Conservation (phyloP, 92 coral and sea anemone species). For the Bergia sp. region DNA sequence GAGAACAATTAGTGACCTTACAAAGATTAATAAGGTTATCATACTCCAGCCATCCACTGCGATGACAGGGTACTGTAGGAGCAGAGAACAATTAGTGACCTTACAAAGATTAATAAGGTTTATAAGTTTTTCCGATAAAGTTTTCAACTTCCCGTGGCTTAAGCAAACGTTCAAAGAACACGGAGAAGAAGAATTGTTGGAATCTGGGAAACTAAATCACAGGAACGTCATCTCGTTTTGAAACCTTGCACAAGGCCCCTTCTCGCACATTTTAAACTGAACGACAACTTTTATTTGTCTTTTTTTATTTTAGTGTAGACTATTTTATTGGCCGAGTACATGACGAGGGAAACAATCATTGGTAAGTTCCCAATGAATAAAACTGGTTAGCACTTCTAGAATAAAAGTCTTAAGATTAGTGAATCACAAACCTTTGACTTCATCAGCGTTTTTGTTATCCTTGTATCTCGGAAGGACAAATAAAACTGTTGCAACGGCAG, state of each 20-base stretch:
- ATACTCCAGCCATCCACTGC: conserved; percentile 86
- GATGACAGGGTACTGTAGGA: conserved; percentile 83
- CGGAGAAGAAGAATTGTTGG: not conserved
- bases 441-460: conserved; percentile 82
- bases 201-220: not conserved
- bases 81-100: not conserved
- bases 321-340: too few species aligned
- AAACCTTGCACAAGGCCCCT: not conserved
- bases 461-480: conserved; percentile 88
- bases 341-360: not conserved
- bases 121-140: too few species aligned
- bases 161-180: not conserved
- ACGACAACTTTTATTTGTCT: too few species aligned
- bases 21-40: not conserved
- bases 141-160: not conserved
- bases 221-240: not conserved
- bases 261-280: not conserved
- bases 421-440: conserved; percentile 83
- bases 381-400: not conserved
- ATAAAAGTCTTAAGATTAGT: not conserved
- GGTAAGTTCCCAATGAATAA: too few species aligned
- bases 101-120: too few species aligned
- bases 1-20: not conserved
- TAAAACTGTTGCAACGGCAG: conserved; percentile 92
- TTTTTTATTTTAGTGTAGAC: too few species aligned